These are phyloP conservation scores for Urocyon cinereoargenteus DNA, from an alignment of 2,797 vertebrate genomes.

Conservation along the genomic window DNA sequence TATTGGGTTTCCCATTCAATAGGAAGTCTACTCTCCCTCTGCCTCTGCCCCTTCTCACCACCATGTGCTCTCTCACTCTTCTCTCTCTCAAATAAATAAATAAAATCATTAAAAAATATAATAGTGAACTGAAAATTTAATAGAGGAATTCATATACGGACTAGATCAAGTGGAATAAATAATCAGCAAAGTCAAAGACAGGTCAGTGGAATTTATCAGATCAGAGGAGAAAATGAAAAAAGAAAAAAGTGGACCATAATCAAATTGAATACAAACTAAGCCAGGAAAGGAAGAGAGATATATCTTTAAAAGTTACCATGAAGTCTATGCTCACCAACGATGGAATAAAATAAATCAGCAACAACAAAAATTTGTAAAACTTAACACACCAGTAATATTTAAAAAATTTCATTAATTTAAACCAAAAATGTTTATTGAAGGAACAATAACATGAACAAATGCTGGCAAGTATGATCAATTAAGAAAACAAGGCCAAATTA, in stretches of 20 bases:
- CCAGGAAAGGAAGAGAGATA: background rate
- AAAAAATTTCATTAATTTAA: background rate
- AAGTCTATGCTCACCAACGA: background rate
- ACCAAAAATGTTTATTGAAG: background rate
- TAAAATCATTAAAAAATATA: too few relatives aligned
- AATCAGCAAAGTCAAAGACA: background rate
- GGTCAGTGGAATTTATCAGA: background rate
- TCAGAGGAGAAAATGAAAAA: background rate
- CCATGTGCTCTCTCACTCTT: too few relatives aligned
- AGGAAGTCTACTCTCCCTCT: too few relatives aligned
- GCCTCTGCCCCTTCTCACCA: too few relatives aligned
- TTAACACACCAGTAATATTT: background rate
- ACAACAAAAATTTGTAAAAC: background rate
- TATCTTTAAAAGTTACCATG: background rate
- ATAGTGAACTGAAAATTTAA: background rate
- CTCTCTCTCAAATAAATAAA: too few relatives aligned
- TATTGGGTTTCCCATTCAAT: too few relatives aligned
- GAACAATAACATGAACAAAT: background rate
- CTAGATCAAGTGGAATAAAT: background rate
- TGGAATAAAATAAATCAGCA: background rate
- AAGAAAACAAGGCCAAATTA: background rate
- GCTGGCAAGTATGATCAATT: background rate
- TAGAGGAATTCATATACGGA: background rate
- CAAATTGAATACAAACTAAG: background rate
- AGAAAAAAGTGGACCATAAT: background rate